A percentile compares a stretch with the other conserved stretches of the same genome.
Evolutionary conservation across 1,140 invertebrate genomes (phyloP).

Genomic region (Grapholita molesta): DNA sequence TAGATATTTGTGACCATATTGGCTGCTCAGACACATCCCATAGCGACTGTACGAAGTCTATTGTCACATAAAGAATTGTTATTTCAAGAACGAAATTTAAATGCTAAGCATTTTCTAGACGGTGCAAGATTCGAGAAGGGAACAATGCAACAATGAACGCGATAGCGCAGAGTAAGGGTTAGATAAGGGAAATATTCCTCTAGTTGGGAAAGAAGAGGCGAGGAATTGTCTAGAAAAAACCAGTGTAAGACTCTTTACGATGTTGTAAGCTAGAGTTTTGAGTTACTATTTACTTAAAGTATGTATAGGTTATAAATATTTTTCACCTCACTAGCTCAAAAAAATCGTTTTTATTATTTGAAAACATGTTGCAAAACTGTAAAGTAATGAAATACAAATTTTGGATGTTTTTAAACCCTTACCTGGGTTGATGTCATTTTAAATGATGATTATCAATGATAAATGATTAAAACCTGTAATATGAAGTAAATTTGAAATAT

Average conservation of each 20-base stretch:
- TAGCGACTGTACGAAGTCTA: background rate
- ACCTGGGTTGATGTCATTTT: too few relatives aligned
- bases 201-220: background rate
- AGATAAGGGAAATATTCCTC: background rate
- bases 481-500: too few relatives aligned
- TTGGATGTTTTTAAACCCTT: too few relatives aligned
- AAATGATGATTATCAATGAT: too few relatives aligned
- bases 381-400: too few relatives aligned
- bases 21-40: background rate
- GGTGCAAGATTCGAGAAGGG: background rate
- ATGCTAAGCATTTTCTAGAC: slow-evolving; percentile 2
- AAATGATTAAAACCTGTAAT: too few relatives aligned
- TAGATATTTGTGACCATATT: background rate
- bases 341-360: too few relatives aligned
- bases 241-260: background rate
- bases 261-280: background rate
- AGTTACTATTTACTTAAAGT: too few relatives aligned
- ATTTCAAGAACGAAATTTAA: background rate
- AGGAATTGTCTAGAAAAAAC: background rate
- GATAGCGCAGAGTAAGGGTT: slow-evolving; percentile 1
- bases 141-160: slow-evolving; percentile 16
- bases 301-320: too few relatives aligned
- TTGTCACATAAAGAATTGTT: background rate
- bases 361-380: too few relatives aligned
- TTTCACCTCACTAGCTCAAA: too few relatives aligned